A percentile compares a stretch with the other conserved stretches of the same genome.
Conservation (phyloP, 2,113 vertebrate species). For the Notarius lentiginosus region DNA sequence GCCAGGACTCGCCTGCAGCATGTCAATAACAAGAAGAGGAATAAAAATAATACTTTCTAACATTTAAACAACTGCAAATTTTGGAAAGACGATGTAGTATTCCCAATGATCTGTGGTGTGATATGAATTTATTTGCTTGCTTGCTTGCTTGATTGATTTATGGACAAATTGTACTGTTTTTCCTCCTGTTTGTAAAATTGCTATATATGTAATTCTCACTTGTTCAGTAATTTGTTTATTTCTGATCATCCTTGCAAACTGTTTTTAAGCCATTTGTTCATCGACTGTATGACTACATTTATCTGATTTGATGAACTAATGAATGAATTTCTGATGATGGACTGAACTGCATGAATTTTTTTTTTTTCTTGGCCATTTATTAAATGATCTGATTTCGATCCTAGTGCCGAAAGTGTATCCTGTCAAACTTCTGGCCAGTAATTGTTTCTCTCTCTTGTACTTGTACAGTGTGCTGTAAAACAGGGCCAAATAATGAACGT, state of each 20-base stretch:
- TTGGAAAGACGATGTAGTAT: neutral
- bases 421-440: neutral
- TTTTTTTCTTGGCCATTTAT: no score
- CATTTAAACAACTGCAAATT: neutral
- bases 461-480: no score
- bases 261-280: no score
- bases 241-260: no score
- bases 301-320: no score
- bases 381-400: neutral
- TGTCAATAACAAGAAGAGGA: no score
- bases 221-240: no score
- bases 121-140: neutral
- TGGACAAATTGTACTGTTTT: neutral
- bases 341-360: no score
- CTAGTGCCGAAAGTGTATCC: neutral
- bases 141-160: neutral
- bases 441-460: neutral
- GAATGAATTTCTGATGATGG: no score
- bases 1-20: neutral
- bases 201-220: no score
- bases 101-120: neutral
- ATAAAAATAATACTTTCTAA: neutral
- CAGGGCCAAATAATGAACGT: neutral
- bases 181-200: no score
- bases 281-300: no score